A percentile compares a stretch with the other conserved stretches of the same genome.
Conservation (phyloP, 2,888 invertebrate species). For the Pristionchus fissidentatus region DNA sequence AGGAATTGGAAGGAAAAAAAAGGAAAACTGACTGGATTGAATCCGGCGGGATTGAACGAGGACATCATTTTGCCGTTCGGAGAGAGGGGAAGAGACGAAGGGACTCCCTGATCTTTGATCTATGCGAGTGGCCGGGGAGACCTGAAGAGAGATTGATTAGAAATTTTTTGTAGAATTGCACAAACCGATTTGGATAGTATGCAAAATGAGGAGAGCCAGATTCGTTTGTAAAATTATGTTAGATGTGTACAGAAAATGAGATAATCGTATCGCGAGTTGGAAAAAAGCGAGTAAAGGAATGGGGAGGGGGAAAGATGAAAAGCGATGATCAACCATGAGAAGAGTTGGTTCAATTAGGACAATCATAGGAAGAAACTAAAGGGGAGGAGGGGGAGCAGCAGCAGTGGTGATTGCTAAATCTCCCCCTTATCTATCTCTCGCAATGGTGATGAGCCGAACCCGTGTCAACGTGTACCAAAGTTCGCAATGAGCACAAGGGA, state of each 20-base stretch:
- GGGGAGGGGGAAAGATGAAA: constrained; percentile 16
- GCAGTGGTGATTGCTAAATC: constrained; percentile 5
- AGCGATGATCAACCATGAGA: no score
- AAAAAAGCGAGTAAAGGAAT: constrained; percentile 11
- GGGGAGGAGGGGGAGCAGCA: constrained; percentile 19
- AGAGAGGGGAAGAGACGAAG: background rate
- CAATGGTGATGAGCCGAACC: constrained; percentile 26
- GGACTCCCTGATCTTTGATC: constrained; percentile 30
- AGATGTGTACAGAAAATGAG: background rate
- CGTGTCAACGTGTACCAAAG: constrained; percentile 24
- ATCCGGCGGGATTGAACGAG: constrained; percentile 42
- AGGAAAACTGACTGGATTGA: constrained; percentile 18
- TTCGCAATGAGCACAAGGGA: background rate
- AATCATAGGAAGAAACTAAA: constrained; percentile 28
- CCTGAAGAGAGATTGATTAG: constrained; percentile 4
- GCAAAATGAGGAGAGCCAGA: no score
- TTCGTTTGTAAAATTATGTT: no score
- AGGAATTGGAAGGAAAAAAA: no score
- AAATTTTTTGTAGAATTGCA: constrained; percentile 1
- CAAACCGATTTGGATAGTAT: background rate
- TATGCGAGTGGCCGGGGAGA: background rate
- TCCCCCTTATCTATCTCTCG: constrained; percentile 7
- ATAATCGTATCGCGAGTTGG: background rate
- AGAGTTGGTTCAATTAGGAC: constrained; percentile 39
- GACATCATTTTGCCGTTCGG: constrained; percentile 5